phyloP scores from a whole-genome alignment of 2,113 vertebrate genomes.

The Pseudopodoces humilis region DNA sequence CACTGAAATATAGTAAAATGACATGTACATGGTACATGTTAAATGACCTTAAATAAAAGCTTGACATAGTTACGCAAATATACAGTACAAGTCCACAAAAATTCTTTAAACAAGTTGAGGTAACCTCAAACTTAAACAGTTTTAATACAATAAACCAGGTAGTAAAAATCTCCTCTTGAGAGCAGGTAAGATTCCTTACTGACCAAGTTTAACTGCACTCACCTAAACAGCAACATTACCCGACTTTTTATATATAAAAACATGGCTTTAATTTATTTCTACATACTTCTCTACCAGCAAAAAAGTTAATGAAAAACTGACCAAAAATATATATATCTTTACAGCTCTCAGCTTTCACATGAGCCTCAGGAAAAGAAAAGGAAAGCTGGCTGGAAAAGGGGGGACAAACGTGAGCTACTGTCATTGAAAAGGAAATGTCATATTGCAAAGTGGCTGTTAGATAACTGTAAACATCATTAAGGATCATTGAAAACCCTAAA shows the following conservation, averaged over 20 bases:
- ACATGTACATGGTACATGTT: slow-evolving; percentile 89
- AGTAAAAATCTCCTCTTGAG: slow-evolving; percentile 73
- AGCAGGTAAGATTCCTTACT: slow-evolving; percentile 70
- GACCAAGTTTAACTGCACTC: slow-evolving; percentile 74
- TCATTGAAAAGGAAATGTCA: slow-evolving; percentile 59
- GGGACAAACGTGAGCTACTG: slow-evolving; percentile 14
- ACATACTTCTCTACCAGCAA: slow-evolving; percentile 77
- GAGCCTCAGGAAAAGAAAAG: slow-evolving; percentile 66
- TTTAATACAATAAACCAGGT: slow-evolving; percentile 79
- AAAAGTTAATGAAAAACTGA: slow-evolving; percentile 76
- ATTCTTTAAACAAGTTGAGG: slow-evolving; percentile 80
- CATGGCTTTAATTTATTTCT: slow-evolving; percentile 83
- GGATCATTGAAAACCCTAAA: slow-evolving; percentile 60
- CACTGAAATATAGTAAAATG: slow-evolving; percentile 77
- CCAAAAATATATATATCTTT: slow-evolving; percentile 80
- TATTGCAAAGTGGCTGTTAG: slow-evolving; percentile 77
- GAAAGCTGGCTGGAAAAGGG: slow-evolving; percentile 52
- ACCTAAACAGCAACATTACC: slow-evolving; percentile 77
- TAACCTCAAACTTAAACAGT: slow-evolving; percentile 80
- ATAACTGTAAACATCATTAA: slow-evolving; percentile 80
- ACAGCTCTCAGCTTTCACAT: slow-evolving; percentile 71
- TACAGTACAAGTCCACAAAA: slow-evolving; percentile 83
- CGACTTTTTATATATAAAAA: slow-evolving; percentile 80
- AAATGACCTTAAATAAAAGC: slow-evolving; percentile 82
- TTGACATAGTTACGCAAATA: slow-evolving; percentile 80